These are phyloP conservation scores for Trissolcus japonicus DNA, from an alignment of 2,888 invertebrate genomes.

Conservation along the genomic window DNA sequence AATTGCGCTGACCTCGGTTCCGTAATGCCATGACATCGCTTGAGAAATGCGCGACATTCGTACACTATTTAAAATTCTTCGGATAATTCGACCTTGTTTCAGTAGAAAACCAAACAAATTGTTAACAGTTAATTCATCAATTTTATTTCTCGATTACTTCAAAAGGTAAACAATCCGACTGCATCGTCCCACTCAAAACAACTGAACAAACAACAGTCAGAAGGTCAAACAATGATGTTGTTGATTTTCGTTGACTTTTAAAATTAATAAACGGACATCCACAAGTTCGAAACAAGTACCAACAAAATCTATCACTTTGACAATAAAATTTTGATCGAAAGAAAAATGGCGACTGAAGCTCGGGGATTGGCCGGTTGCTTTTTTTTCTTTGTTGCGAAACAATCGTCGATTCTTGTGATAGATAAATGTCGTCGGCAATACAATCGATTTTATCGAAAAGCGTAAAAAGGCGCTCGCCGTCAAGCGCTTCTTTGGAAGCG, in stretches of 20 bases:
- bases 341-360: no score
- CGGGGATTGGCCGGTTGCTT: neutral
- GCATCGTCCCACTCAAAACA: no score
- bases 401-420: constrained; percentile 1
- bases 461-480: constrained; percentile 24
- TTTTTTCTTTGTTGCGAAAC: constrained; percentile 2
- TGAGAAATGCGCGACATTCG: constrained; percentile 28
- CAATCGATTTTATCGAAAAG: constrained; percentile 23
- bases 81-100: constrained; percentile 16
- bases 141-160: neutral
- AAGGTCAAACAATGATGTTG: no score
- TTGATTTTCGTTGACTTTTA: no score
- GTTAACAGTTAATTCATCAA: constrained; percentile 10
- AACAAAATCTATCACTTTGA: no score
- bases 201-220: no score
- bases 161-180: neutral
- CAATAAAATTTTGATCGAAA: no score
- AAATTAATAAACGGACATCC: no score
- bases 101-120: constrained; percentile 7
- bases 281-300: no score
- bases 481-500: constrained; percentile 40
- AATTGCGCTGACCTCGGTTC: constrained; percentile 30
- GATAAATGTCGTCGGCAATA: constrained; percentile 1
- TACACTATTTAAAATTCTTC: constrained; percentile 13
- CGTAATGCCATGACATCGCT: constrained; percentile 19